Base-by-base conservation (phyloP, 2,113 vertebrate genomes). In the Percopsis transmontana region DNA sequence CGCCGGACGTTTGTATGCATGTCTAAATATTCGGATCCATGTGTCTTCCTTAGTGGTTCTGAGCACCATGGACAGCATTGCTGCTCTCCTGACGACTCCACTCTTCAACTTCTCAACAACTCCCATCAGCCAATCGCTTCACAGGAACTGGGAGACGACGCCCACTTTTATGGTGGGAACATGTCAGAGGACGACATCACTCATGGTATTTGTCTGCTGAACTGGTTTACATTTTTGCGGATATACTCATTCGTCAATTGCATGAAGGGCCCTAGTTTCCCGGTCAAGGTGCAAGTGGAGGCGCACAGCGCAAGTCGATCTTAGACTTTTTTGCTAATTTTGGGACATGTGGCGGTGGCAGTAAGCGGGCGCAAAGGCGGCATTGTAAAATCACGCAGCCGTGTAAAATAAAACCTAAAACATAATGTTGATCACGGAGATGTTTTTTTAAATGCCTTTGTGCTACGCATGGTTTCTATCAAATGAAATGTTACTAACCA, bases 81-180 rank as follows among this genome's bases (percentile, higher is more conserved):
- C 52, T 93, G 92, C 79, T 77, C 90, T 14, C 85, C 93, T 0
- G 92, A 94, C 57, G 92, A 93, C 74, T 93, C 93, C 51, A 84
- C 90, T 13, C 84, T 89, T 44, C 93, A 93, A 77, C 91, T 94
- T 66, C 90, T 94, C 16, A 76, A 88, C 58, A 71, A 83, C 2
- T 89, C 91, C 23, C 85, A 92, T 58, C 91, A 86, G 53, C 89
- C 81, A 6, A 15, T 87, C 57, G 58, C 82, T 40, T 51, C 72
- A 59, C 91, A 82, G 55, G 74, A 86, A 5, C 39, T 39, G 12
- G 88, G 84, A 78, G 79, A 64, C 5, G 71, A 81, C 0, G 14
- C 44, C 48, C 40, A 47, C 51, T 65, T 69, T 44, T 72, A 63
- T 18, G 38, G 33, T 15, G 79, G 66, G 19, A 47, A 76, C 12